Evolutionary conservation across 2,113 vertebrate genomes (phyloP).

Genomic region (Amia ocellicauda): DNA sequence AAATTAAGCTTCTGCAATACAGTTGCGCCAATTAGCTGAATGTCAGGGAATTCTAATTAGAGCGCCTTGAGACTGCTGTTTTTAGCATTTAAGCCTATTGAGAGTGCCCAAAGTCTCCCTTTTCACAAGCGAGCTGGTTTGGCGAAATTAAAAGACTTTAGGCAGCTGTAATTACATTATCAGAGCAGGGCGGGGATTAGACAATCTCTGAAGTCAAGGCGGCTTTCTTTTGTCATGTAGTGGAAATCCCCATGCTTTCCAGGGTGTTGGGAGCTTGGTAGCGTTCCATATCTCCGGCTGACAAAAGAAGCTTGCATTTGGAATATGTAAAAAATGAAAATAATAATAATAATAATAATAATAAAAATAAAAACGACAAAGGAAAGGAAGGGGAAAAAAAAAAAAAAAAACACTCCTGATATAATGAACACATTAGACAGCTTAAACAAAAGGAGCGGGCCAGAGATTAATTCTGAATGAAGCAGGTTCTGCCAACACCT

Average conservation of each 20-base stretch:
- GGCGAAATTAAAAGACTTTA: conserved; percentile 96
- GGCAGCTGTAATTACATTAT: conserved; percentile 99
- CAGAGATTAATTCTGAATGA: conserved; percentile 84
- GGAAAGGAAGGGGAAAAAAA: conserved; percentile 10
- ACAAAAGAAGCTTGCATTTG: conserved; percentile 90
- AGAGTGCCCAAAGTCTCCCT: conserved; percentile 83
- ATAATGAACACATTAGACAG: conserved; percentile 30
- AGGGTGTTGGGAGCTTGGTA: conserved; percentile 84
- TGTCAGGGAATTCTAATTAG: conserved; percentile 99
- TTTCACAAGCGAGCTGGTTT: conserved; percentile 83
- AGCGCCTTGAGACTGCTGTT: conserved; percentile 84
- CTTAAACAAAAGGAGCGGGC: conserved; percentile 83
- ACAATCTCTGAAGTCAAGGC: conserved; percentile 99
- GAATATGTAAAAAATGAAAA: conserved; percentile 91
- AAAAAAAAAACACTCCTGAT: conserved; percentile 21
- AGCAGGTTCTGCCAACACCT: conserved; percentile 72
- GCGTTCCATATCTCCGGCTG: conserved; percentile 83
- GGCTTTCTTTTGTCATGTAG: conserved; percentile 90
- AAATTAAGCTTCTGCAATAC: conserved; percentile 93
- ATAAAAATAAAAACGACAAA: conserved; percentile 33
- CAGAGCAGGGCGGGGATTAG: conserved; percentile 96
- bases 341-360: conserved; percentile 70
- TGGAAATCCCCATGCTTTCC: conserved; percentile 87
- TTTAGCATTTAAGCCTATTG: conserved; percentile 82
- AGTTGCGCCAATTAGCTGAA: conserved; percentile 99